Evolutionary conservation across 2,888 invertebrate species (phyloP).

Genomic region (Caenorhabditis sp.): DNA sequence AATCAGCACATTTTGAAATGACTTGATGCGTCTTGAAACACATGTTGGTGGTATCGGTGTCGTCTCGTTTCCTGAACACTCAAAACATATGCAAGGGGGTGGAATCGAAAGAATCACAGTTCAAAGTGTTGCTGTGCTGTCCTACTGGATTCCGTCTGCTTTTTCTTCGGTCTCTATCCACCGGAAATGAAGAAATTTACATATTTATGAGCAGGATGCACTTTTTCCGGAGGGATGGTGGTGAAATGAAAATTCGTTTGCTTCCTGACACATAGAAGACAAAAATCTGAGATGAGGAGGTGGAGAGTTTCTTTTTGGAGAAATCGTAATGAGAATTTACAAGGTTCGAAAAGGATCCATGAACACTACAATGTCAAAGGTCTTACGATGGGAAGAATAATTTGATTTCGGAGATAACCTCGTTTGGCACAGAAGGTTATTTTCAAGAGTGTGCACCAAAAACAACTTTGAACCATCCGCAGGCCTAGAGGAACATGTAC

Average conservation of each 20-base stretch:
- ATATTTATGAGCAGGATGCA: constrained; percentile 62
- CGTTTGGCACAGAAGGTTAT: not conserved
- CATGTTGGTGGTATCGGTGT: constrained; percentile 50
- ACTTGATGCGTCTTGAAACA: constrained; percentile 52
- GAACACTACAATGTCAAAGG: not conserved
- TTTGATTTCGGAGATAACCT: not conserved
- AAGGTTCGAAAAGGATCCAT: not conserved
- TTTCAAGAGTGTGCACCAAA: not conserved
- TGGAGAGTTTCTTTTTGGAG: not conserved
- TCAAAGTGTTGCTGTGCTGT: constrained; percentile 10
- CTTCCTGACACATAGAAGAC: constrained; percentile 13
- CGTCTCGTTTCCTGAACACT: constrained; percentile 38
- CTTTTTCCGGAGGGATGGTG: constrained; percentile 26
- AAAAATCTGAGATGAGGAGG: constrained; percentile 5
- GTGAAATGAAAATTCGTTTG: constrained; percentile 15
- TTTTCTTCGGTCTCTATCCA: constrained; percentile 21
- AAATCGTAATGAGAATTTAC: not conserved
- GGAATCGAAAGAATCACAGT: constrained; percentile 44
- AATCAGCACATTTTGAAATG: constrained; percentile 60
- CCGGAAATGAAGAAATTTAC: constrained; percentile 58
- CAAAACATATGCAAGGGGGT: constrained; percentile 48
- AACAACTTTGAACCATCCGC: not conserved
- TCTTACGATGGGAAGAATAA: not conserved
- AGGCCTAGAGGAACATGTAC: not conserved
- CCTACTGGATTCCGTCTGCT: constrained; percentile 31